Conservation (phyloP, 2,797 vertebrate species). For the Moxostoma hubbsi region DNA sequence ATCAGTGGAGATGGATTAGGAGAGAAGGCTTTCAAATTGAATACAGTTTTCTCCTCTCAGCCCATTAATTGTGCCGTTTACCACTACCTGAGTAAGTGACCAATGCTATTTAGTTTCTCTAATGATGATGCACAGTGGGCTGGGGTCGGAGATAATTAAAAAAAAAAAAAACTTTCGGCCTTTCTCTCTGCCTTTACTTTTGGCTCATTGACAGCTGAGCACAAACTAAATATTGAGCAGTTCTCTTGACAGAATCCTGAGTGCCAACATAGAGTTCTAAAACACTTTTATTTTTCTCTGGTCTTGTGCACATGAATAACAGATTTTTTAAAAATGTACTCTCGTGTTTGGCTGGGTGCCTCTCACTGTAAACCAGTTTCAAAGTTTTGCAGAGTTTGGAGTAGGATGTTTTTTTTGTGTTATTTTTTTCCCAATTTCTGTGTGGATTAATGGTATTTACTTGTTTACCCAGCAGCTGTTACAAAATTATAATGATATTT, state of each 20-base stretch:
- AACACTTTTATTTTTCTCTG: conserved; percentile 46
- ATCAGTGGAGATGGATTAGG: conserved; percentile 99
- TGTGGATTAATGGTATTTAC: too few species aligned
- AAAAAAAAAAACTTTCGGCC: conserved; percentile 77
- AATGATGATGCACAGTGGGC: conserved; percentile 99
- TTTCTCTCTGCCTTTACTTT: conserved; percentile 76
- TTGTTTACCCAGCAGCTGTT: too few species aligned
- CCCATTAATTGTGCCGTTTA: conserved; percentile 99
- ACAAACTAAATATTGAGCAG: conserved; percentile 82
- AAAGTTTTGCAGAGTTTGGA: conserved; percentile 8
- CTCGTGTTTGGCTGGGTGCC: neutral
- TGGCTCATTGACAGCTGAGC: conserved; percentile 78
- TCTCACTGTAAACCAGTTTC: conserved; percentile 6
- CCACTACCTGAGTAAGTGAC: conserved; percentile 99
- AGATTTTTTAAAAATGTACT: conserved; percentile 26
- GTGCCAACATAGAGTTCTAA: conserved; percentile 63
- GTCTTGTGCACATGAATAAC: conserved; percentile 47
- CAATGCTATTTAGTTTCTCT: conserved; percentile 98
- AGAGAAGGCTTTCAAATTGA: conserved; percentile 99
- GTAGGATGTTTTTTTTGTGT: neutral
- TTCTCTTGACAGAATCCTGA: conserved; percentile 72
- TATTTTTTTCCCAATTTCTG: neutral
- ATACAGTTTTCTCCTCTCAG: conserved; percentile 95
- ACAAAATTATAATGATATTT: too few species aligned
- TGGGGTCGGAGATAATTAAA: conserved; percentile 98